phyloP scores from a whole-genome alignment of 2,113 vertebrate genomes.

The Ciconia maguari region DNA sequence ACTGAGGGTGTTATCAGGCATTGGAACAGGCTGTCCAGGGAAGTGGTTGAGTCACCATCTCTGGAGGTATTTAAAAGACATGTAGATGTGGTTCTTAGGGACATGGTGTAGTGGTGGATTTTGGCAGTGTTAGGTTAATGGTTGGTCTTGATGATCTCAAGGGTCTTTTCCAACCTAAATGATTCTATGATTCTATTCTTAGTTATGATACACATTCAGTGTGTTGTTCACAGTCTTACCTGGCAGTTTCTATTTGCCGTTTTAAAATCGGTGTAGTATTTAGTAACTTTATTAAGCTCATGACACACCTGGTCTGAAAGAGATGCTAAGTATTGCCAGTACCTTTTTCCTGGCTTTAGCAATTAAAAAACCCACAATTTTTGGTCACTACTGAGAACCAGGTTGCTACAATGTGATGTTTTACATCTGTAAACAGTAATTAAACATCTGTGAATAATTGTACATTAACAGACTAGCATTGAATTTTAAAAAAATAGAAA shows the following conservation, averaged over 20 bases:
- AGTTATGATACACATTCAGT: not conserved
- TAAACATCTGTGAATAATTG: not conserved
- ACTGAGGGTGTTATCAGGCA: rapidly evolving
- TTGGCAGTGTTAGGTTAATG: not conserved
- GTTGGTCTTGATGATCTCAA: not conserved
- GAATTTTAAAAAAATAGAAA: not conserved
- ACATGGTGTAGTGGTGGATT: not conserved
- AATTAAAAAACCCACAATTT: not conserved
- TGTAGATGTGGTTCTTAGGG: not conserved
- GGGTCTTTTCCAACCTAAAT: not conserved
- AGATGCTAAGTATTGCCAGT: not conserved
- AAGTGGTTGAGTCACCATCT: not conserved
- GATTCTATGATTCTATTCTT: not conserved
- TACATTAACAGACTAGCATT: not conserved
- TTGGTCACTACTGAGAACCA: not conserved
- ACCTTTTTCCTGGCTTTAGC: not conserved
- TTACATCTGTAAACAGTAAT: slow-evolving; percentile 1
- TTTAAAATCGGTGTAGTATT: not conserved
- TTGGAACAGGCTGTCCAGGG: not conserved
- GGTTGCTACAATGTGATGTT: not conserved
- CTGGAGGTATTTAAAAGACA: not conserved
- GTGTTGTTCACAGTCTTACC: not conserved
- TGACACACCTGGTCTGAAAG: not conserved
- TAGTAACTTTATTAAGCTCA: not conserved
- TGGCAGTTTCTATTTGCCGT: not conserved